A percentile compares a stretch with the other conserved stretches of the same genome.
phyloP scores from a whole-genome alignment of 2,888 invertebrate species.

The Harpalus rubripes region DNA sequence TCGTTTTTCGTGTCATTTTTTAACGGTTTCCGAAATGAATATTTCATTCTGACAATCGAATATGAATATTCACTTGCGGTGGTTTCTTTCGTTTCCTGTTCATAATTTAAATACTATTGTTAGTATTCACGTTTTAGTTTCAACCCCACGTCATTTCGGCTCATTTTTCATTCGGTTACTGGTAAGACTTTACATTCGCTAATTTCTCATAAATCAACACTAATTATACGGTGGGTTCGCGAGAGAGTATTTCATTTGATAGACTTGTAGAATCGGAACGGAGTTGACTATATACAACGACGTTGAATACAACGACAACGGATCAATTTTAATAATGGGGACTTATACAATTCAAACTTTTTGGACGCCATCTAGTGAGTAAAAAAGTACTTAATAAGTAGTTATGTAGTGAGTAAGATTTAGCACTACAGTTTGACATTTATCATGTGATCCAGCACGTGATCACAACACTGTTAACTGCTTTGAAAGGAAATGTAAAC shows the following conservation, averaged over 20 bases:
- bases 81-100: conserved; percentile 47
- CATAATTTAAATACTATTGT: conserved; percentile 43
- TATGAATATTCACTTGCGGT: conserved; percentile 49
- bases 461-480: too few relatives aligned
- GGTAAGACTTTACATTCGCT: conserved; percentile 40
- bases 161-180: conserved; percentile 29
- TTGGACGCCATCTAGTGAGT: too few relatives aligned
- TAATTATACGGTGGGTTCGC: background rate
- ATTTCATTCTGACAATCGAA: conserved; percentile 54
- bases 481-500: too few relatives aligned
- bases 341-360: too few relatives aligned
- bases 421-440: too few relatives aligned
- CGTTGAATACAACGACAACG: background rate
- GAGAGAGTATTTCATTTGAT: conserved; percentile 16
- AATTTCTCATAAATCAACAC: conserved; percentile 40
- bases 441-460: too few relatives aligned
- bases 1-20: conserved; percentile 49
- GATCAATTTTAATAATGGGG: background rate
- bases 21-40: conserved; percentile 51
- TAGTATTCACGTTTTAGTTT: conserved; percentile 43
- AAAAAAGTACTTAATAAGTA: too few relatives aligned
- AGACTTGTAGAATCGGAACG: conserved; percentile 18
- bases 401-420: too few relatives aligned
- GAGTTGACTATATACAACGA: background rate
- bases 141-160: conserved; percentile 35